A percentile compares a stretch with the other conserved stretches of the same genome.
phyloP scores from a whole-genome alignment of 2,113 vertebrate genomes.

The Brachyistius frenatus region DNA sequence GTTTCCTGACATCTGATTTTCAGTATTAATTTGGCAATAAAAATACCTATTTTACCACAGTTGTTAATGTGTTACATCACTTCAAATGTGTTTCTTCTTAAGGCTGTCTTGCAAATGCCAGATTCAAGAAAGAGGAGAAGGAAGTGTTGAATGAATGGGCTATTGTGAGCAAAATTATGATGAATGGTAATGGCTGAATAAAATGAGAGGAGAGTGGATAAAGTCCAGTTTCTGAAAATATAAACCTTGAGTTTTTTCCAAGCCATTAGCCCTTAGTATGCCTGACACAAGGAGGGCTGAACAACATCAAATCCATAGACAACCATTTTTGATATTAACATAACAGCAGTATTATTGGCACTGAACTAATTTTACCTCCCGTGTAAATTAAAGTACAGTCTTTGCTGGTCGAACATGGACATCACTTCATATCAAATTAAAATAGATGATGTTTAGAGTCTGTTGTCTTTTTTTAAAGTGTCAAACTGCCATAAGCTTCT shows the following conservation, averaged over 20 bases:
- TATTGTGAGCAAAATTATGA: slow-evolving; percentile 24
- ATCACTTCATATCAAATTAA: background rate
- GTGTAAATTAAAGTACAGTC: background rate
- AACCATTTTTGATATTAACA: background rate
- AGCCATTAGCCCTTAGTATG: slow-evolving; percentile 2
- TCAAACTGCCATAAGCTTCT: background rate
- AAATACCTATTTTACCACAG: slow-evolving; percentile 36
- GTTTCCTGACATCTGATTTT: slow-evolving; percentile 52
- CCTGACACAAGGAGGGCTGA: slow-evolving; percentile 11
- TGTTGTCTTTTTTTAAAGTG: background rate
- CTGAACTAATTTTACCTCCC: background rate
- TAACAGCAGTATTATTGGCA: background rate
- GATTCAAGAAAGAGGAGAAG: slow-evolving; percentile 1
- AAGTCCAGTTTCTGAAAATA: background rate
- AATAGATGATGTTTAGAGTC: background rate
- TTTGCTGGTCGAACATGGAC: background rate
- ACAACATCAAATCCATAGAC: background rate
- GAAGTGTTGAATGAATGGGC: slow-evolving; percentile 17
- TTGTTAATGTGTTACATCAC: slow-evolving; percentile 13
- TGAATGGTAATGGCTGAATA: slow-evolving; percentile 26
- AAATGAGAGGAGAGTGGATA: slow-evolving; percentile 7
- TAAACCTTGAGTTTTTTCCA: slow-evolving; percentile 15
- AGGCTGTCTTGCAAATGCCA: slow-evolving; percentile 14
- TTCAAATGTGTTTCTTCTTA: slow-evolving; percentile 23
- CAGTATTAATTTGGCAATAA: slow-evolving; percentile 62